phyloP scores from a whole-genome alignment of 2,888 invertebrate genomes.

The Holacanthella duospinosa region DNA sequence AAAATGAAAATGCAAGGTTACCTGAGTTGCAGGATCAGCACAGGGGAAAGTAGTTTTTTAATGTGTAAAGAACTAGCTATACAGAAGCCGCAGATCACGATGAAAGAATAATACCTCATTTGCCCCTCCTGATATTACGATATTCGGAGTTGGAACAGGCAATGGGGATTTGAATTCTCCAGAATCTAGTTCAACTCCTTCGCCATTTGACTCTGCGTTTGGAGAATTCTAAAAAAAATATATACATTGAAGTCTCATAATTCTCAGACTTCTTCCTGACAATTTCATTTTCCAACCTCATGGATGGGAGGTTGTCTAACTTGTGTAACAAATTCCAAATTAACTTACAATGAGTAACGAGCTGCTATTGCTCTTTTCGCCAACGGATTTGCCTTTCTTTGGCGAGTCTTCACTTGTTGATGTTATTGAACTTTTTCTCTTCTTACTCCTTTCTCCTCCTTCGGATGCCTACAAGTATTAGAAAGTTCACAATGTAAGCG shows the following conservation, averaged over 20 bases:
- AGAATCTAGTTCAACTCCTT: background rate
- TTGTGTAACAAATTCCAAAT: too few species aligned
- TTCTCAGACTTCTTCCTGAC: too few species aligned
- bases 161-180: background rate
- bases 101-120: conserved; percentile 2
- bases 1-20: background rate
- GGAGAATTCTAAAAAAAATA: background rate
- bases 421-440: conserved; percentile 30
- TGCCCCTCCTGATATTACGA: background rate
- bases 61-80: conserved; percentile 1
- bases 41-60: conserved; percentile 1
- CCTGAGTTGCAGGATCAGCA: background rate
- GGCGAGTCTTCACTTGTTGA: conserved; percentile 29
- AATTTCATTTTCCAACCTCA: too few species aligned
- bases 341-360: too few species aligned
- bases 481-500: too few species aligned
- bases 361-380: too few species aligned
- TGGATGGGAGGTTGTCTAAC: too few species aligned
- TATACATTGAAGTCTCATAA: too few species aligned
- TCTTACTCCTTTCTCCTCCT: conserved; percentile 21
- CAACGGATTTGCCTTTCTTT: conserved; percentile 17
- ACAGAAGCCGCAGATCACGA: conserved; percentile 3
- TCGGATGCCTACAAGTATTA: too few species aligned
- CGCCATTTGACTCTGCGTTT: background rate
- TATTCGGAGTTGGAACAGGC: background rate